Evolutionary conservation across 35 echinoderm and acorn worm genomes (phyloP).

Genomic region (Patiria miniata): DNA sequence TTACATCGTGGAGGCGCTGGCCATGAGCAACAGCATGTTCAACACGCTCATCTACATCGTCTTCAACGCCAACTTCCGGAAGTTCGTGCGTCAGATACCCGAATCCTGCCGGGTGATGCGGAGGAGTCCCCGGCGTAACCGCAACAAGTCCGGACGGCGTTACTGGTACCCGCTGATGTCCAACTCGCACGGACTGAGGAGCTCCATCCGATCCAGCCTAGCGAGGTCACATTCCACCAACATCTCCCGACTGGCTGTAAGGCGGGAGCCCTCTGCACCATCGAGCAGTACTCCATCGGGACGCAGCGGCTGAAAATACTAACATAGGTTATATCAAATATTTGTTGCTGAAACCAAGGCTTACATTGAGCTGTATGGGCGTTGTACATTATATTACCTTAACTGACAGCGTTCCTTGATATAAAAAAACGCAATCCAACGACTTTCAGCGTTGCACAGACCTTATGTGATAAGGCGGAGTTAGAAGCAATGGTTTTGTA

Average conservation of each 20-base stretch:
- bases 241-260: neutral
- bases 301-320: neutral
- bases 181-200: constrained; percentile 61
- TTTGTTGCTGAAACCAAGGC: neutral
- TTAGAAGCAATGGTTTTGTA: no score
- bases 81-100: constrained; percentile 80
- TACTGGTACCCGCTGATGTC: constrained; percentile 75
- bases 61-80: constrained; percentile 96
- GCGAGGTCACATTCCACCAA: constrained; percentile 8
- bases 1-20: constrained; percentile 82
- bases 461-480: neutral
- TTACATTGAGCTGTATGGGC: neutral
- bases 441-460: neutral
- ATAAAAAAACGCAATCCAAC: neutral
- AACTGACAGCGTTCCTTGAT: neutral
- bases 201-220: constrained; percentile 73
- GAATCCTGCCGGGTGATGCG: constrained; percentile 60
- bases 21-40: constrained; percentile 97
- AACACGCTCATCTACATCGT: constrained; percentile 96
- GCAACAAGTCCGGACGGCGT: constrained; percentile 32
- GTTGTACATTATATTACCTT: neutral
- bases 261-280: neutral
- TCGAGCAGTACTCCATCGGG: neutral
- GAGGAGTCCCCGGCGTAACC: constrained; percentile 26
- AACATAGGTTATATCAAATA: neutral